Base-by-base conservation (phyloP, 2,888 invertebrate species). In the Drosophila anomalipes region DNA sequence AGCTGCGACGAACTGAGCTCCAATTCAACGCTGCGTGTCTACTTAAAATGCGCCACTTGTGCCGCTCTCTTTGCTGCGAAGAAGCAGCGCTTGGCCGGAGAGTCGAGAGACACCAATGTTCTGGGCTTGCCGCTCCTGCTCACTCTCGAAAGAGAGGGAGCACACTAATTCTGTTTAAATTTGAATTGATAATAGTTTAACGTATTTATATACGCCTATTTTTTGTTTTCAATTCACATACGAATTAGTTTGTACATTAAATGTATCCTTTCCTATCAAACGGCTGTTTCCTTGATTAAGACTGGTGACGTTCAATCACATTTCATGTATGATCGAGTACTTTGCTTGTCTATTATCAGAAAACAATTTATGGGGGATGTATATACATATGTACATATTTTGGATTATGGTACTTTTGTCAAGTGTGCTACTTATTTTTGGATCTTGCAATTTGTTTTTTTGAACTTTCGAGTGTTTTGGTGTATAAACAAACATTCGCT, bases 1-100 rank as follows among this genome's bases (percentile, higher is more conserved):
- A 59, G 67, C 83, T 71, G 59, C 75, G 71, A 53, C 68, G 35
- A 71, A 81, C 83, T 81, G 83, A 81, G 54, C 41, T 49, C 53
- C 30, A 61, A 59, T 53, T 53, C n/a, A 66, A 35, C 61, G 69
- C 51, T 57, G 58, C 63, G 54, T 53, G 47, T 66, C 68, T 76
- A 73, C 73, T 81, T 81, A 62, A 81, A 70, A 66, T 62, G 56
- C 54, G 28, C 33, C 16, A 19, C 9, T 4, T n/a, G 22, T 16
- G 28, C 14, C 32, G 37, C 80, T 69, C 77, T 80, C 76, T 58
- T 32, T 7, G 52, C 63, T 28, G 19, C 33, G 19, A 37, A 47
- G 14, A 39, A 22, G n/a, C 37, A 39, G 44, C 41, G 33, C 41
- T 59, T 63, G 32, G 30, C 47, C 54, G 26, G 14, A 6, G 57